Conservation (phyloP, 2,888 invertebrate genomes). For the Linhomoeus sp. region DNA sequence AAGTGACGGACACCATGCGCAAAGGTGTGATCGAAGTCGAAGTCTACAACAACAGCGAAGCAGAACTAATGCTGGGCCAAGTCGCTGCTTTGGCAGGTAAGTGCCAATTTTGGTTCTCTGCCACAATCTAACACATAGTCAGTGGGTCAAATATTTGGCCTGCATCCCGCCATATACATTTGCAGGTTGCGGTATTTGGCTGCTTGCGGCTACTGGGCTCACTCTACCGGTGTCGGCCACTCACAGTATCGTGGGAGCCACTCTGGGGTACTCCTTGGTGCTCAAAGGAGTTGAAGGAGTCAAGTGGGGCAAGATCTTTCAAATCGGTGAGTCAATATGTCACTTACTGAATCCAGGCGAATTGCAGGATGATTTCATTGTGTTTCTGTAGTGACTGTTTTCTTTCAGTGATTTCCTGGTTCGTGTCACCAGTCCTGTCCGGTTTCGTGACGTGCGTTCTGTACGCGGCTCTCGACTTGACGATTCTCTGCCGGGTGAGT, state of each 20-base stretch:
- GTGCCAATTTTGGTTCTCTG: too few relatives aligned
- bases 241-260: conserved; percentile 94
- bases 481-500: conserved; percentile 42
- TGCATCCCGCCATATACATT: neutral
- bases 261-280: conserved; percentile 85
- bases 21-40: conserved; percentile 81
- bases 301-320: conserved; percentile 57
- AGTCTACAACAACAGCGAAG: conserved; percentile 57
- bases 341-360: too few relatives aligned
- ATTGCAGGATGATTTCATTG: too few relatives aligned
- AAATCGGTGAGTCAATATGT: conserved; percentile 43
- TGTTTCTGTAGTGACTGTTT: neutral
- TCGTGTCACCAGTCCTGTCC: conserved; percentile 78
- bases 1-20: conserved; percentile 89
- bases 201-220: conserved; percentile 75
- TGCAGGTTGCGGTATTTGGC: conserved; percentile 68
- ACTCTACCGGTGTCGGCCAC: conserved; percentile 96
- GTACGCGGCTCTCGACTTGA: conserved; percentile 55
- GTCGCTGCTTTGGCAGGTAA: conserved; percentile 51
- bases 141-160: too few relatives aligned
- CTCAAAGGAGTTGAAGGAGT: conserved; percentile 64
- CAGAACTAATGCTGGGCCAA: conserved; percentile 71
- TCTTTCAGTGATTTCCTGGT: conserved; percentile 50
- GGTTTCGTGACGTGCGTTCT: conserved; percentile 64
- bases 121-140: too few relatives aligned